Evolutionary conservation across 2,797 vertebrate genomes (phyloP).

Genomic region (Yasuhikotakia modesta): DNA sequence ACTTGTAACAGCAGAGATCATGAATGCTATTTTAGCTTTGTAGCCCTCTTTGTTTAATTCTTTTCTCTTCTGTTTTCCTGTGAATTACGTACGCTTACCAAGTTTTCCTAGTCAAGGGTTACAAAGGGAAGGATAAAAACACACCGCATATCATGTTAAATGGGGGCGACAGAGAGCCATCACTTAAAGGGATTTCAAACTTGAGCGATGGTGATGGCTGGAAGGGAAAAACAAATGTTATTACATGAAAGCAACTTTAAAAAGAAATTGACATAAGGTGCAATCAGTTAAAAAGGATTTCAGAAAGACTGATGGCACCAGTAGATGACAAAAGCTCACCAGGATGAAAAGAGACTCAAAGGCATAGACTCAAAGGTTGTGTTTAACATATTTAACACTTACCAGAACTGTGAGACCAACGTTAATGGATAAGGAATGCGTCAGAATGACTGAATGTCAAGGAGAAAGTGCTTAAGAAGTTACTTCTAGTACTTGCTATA

Average conservation of each 20-base stretch:
- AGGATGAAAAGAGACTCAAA: slow-evolving; percentile 28
- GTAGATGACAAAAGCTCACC: slow-evolving; percentile 47
- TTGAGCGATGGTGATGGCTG: slow-evolving; percentile 29
- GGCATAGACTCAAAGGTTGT: slow-evolving; percentile 20
- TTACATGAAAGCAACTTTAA: slow-evolving; percentile 44
- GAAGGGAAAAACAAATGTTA: slow-evolving; percentile 21
- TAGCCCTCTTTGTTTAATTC: slow-evolving; percentile 37
- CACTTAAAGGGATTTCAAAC: slow-evolving; percentile 40
- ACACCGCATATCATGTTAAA: slow-evolving; percentile 27
- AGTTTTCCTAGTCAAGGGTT: slow-evolving; percentile 24
- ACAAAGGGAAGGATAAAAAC: slow-evolving; percentile 20
- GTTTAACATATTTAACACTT: slow-evolving; percentile 52
- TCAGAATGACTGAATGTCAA: slow-evolving; percentile 12
- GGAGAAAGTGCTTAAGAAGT: slow-evolving; percentile 7
- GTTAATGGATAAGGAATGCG: slow-evolving; percentile 26
- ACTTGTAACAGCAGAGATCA: slow-evolving; percentile 33
- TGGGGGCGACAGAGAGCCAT: slow-evolving; percentile 32
- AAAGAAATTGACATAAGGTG: slow-evolving; percentile 42
- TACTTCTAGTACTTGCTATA: background rate
- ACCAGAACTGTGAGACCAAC: background rate
- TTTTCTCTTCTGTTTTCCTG: slow-evolving; percentile 8
- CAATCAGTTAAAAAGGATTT: slow-evolving; percentile 48
- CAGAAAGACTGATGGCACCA: slow-evolving; percentile 46
- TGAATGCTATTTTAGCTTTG: slow-evolving; percentile 41
- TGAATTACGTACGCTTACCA: slow-evolving; percentile 15